Conservation (phyloP, 2,797 vertebrate genomes). For the Poecilia wingei region DNA sequence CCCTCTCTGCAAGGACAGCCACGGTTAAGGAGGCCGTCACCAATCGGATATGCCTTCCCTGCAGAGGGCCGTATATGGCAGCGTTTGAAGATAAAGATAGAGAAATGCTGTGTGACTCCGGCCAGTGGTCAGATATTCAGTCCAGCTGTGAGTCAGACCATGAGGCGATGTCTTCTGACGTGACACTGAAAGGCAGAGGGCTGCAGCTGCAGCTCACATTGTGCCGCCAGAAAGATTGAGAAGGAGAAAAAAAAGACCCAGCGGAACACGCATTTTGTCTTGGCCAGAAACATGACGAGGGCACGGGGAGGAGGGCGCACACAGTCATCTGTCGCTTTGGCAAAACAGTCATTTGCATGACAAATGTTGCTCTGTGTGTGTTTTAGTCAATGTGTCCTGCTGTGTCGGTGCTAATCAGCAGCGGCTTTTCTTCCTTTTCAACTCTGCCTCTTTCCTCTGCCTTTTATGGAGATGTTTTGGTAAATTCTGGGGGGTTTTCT, state of each 20-base stretch:
- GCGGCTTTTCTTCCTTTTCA: background rate
- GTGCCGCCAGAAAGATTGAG: background rate
- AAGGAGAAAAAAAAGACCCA: background rate
- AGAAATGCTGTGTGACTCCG: background rate
- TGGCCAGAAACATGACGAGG: constrained; percentile 1
- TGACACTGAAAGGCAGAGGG: background rate
- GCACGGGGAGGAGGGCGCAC: background rate
- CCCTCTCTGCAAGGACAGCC: background rate
- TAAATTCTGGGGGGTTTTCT: background rate
- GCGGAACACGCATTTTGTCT: background rate
- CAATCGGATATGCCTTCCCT: background rate
- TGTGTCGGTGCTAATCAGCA: background rate
- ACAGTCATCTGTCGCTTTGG: constrained; percentile 8
- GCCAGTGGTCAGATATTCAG: background rate
- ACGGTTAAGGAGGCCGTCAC: background rate
- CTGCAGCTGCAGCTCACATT: constrained; percentile 7
- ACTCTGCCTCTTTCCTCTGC: background rate
- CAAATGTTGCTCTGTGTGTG: constrained; percentile 2
- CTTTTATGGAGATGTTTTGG: background rate
- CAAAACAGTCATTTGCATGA: constrained; percentile 10
- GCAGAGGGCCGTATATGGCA: background rate
- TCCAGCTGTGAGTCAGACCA: constrained; percentile 3
- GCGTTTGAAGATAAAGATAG: background rate
- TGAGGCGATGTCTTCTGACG: constrained; percentile 2
- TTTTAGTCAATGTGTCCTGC: constrained; percentile 3